These are phyloP conservation scores for Sylvilagus bachmani DNA, from an alignment of 2,113 vertebrate genomes.

Conservation along the genomic window DNA sequence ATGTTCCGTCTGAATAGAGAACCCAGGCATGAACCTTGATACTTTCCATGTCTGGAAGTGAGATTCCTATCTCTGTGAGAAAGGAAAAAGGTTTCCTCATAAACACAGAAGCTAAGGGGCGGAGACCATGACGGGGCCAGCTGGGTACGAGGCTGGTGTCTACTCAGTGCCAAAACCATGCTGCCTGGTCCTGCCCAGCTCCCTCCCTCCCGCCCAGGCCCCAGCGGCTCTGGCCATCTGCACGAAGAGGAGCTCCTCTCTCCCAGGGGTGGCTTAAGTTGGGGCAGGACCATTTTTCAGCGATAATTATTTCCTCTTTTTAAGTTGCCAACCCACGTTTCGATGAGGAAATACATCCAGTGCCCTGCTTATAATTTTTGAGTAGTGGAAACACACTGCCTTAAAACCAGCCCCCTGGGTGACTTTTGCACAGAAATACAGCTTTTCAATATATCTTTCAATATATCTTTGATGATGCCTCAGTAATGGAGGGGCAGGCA, in stretches of 20 bases:
- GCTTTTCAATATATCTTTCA: not conserved
- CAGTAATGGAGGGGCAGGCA: not conserved
- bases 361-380: not conserved
- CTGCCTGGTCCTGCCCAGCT: not conserved
- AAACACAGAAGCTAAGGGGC: slow-evolving; percentile 70
- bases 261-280: not conserved
- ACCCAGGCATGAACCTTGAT: slow-evolving; percentile 75
- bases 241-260: not conserved
- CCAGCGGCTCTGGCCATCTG: slow-evolving; percentile 73
- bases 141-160: slow-evolving; percentile 63
- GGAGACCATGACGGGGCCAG: slow-evolving; percentile 64
- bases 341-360: not conserved
- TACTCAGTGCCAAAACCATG: slow-evolving; percentile 40
- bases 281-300: not conserved
- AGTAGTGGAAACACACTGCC: not conserved
- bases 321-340: slow-evolving; percentile 32
- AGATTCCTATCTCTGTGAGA: slow-evolving; percentile 80
- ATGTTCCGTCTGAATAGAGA: slow-evolving; percentile 39
- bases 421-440: not conserved
- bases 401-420: not conserved
- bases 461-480: not conserved
- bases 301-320: not conserved
- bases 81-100: slow-evolving; percentile 75
- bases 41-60: slow-evolving; percentile 72
- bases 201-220: not conserved